Base-by-base conservation (phyloP, 2,797 vertebrate species). In the Setipinna tenuifilis region DNA sequence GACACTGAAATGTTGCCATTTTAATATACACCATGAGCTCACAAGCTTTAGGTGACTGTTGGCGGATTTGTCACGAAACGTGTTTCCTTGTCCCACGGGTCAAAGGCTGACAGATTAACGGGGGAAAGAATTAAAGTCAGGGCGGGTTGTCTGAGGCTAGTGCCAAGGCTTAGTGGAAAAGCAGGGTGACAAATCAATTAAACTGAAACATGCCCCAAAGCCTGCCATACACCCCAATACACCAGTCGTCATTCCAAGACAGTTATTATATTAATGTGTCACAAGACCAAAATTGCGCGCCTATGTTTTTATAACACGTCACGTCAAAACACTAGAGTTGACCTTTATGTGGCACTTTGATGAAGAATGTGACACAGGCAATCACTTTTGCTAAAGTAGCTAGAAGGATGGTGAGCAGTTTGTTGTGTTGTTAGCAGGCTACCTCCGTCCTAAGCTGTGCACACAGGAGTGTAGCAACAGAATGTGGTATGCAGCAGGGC, bases 81-180 rank as follows among this genome's bases (percentile, higher is more conserved):
- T 65, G 59, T 89, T 62, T 88, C 89, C 89, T 58, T 92, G 88
- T 82, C 82, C 88, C 58, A 87, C 91, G 84, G 86, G 88, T 88
- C 87, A 81, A 85, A 82, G 80, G 65, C 83, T 84, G 61, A 65
- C 44, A 83, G 88, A 86, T 89, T 87, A 87, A 54, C 31, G 31
- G 71, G 31, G 41, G 31, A 44, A 44, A 44, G 71, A 78, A 78
- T 78, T 78, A 78, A 44, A 78, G 71, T 44, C 71, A 21, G 16
- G 71, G 44, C 31, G 35, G 71, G 35, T 7, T 21, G 17, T 10
- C 71, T 78, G 71, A 78, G 71, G 71, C 35, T 17, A 78, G 5
- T n/a, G 41, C 71, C 71, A 78, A 21, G 71, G 31, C 71, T 78
- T 78, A 78, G 71, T 44, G 71, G 0, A 35, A 78, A 78, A 41